Conservation (phyloP, 37 sponge, comb jelly and placozoan species). For the Agelas oroides region DNA sequence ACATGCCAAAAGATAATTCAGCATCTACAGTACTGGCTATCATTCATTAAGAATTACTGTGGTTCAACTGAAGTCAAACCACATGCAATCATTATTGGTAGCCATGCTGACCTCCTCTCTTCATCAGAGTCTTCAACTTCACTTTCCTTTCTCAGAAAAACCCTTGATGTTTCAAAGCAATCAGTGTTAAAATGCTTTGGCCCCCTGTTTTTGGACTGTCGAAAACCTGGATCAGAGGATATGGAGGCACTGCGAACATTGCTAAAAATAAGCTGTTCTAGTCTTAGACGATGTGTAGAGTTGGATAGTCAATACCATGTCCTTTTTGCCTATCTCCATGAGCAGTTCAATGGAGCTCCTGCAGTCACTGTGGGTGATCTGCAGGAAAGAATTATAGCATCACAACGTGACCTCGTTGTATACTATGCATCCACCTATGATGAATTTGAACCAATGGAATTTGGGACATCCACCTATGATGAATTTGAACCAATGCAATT, state of each 20-base stretch:
- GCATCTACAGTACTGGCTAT: constrained; percentile 15
- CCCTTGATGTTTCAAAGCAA: not conserved
- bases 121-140: too few relatives aligned
- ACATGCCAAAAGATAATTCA: not conserved
- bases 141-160: too few relatives aligned
- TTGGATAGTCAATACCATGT: not conserved
- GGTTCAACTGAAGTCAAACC: not conserved
- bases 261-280: not conserved
- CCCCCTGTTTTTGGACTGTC: not conserved
- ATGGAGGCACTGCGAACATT: not conserved
- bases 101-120: not conserved
- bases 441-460: not conserved
- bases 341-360: not conserved
- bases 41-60: not conserved
- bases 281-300: not conserved
- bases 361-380: not conserved
- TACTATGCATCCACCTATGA: too few relatives aligned
- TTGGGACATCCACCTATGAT: too few relatives aligned
- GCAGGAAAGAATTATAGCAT: not conserved
- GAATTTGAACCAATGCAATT: too few relatives aligned
- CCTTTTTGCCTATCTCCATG: not conserved
- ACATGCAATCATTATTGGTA: constrained; percentile 37
- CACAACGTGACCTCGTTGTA: too few relatives aligned
- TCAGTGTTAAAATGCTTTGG: not conserved
- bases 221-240: not conserved